Percentiles rank a stretch among this genome's conserved stretches.
These are phyloP conservation scores for Limnephilus lunatus DNA, from an alignment of 2,888 invertebrate genomes.

Conservation along the genomic window DNA sequence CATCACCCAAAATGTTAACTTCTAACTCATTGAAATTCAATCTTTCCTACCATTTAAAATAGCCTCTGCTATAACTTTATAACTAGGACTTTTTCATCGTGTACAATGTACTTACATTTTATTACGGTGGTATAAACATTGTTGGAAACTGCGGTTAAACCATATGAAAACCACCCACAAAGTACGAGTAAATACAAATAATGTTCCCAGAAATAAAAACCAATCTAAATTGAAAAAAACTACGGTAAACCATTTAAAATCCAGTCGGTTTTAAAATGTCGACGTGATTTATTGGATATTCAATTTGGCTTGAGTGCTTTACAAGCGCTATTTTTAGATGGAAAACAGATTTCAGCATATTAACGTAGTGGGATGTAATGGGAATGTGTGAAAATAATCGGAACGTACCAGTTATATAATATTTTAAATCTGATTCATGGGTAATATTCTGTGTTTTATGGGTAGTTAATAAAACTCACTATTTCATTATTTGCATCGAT, in stretches of 20 bases:
- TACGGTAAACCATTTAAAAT: background rate
- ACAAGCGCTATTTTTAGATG: background rate
- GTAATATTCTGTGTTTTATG: background rate
- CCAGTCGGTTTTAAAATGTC: background rate
- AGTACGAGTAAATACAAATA: background rate
- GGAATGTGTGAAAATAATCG: background rate
- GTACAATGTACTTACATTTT: too few species aligned
- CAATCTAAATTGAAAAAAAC: background rate
- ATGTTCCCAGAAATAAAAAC: background rate
- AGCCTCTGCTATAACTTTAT: too few species aligned
- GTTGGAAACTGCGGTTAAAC: too few species aligned
- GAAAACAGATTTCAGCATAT: background rate
- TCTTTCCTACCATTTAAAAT: too few species aligned
- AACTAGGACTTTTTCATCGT: too few species aligned
- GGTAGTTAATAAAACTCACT: background rate
- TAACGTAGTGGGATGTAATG: background rate
- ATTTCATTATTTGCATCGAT: too few species aligned
- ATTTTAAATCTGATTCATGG: background rate
- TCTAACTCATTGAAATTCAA: too few species aligned
- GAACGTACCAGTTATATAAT: background rate
- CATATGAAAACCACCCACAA: background rate
- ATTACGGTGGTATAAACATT: too few species aligned
- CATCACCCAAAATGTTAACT: too few species aligned
- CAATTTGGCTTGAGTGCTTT: conserved; percentile 2
- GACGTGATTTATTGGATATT: background rate